A percentile compares a stretch with the other conserved stretches of the same genome.
phyloP scores from a whole-genome alignment of 2,113 vertebrate genomes.

The Osmerus eperlanus region DNA sequence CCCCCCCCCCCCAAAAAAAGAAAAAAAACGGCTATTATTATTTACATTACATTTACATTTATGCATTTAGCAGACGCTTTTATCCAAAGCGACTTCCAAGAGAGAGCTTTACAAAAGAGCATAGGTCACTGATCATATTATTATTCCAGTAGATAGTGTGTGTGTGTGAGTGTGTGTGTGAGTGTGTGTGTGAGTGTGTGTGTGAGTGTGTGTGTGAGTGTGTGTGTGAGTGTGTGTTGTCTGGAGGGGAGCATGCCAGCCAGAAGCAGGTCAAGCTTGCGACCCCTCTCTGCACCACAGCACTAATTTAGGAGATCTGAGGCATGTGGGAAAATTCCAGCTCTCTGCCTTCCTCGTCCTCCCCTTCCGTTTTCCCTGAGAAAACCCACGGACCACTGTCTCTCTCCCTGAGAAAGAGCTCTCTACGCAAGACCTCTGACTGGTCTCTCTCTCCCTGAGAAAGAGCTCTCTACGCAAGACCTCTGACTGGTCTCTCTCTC shows the following conservation, averaged over 20 bases:
- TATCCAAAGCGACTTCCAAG: no score
- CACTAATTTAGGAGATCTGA: constrained; percentile 1
- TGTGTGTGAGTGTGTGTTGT: not conserved
- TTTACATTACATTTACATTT: not conserved
- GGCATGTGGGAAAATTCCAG: constrained; percentile 2
- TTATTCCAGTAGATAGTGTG: not conserved
- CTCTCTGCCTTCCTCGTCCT: not conserved
- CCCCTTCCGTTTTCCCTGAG: not conserved
- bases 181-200: not conserved
- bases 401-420: no score
- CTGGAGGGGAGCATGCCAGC: not conserved
- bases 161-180: not conserved
- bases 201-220: not conserved
- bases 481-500: no score
- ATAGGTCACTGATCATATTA: no score
- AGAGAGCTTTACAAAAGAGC: no score
- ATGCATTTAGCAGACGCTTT: no score
- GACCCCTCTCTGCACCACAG: not conserved
- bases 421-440: no score
- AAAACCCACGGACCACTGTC: not conserved
- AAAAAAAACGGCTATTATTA: no score
- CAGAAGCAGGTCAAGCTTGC: not conserved
- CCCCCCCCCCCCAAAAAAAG: not conserved
- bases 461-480: no score
- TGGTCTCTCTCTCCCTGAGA: no score